Percentiles rank a stretch among this genome's conserved stretches.
Evolutionary conservation across 1,140 invertebrate genomes (phyloP).

Genomic region (Drosophila yakuba): DNA sequence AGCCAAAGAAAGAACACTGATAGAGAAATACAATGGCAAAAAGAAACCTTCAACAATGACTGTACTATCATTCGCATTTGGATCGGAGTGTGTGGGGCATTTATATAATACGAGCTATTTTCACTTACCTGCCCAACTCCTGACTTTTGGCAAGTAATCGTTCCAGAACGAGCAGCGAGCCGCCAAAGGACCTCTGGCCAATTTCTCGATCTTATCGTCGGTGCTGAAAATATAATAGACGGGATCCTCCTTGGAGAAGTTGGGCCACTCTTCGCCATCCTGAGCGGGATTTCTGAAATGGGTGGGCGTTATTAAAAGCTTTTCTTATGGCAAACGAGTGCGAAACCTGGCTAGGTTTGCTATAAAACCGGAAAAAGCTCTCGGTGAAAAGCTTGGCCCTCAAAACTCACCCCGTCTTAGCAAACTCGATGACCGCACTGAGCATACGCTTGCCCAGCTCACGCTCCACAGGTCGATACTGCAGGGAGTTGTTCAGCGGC

Average conservation of each 20-base stretch:
- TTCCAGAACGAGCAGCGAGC: constrained; percentile 98
- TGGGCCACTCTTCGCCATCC: constrained; percentile 93
- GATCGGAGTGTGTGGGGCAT: constrained; percentile 17
- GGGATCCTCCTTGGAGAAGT: constrained; percentile 93
- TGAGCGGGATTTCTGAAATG: constrained; percentile 90
- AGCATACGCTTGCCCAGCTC: constrained; percentile 94
- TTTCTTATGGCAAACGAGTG: constrained; percentile 31
- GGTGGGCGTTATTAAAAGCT: not conserved
- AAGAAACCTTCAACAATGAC: constrained; percentile 24
- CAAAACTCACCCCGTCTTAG: constrained; percentile 91
- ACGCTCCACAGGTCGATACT: constrained; percentile 92
- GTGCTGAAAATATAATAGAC: constrained; percentile 96
- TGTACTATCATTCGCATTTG: constrained; percentile 35
- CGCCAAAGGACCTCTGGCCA: constrained; percentile 92
- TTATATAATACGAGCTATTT: not conserved
- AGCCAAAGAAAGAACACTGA: constrained; percentile 13
- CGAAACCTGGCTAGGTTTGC: constrained; percentile 2
- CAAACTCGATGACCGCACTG: constrained; percentile 93
- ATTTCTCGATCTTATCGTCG: constrained; percentile 86
- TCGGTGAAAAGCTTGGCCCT: constrained; percentile 18
- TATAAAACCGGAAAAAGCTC: constrained; percentile 23
- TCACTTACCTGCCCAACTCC: constrained; percentile 89
- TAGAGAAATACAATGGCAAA: constrained; percentile 15
- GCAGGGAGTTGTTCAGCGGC: constrained; percentile 92
- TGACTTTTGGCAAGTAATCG: constrained; percentile 94